These are phyloP conservation scores for Cydia fagiglandana DNA, from an alignment of 1,140 invertebrate species.

Conservation along the genomic window DNA sequence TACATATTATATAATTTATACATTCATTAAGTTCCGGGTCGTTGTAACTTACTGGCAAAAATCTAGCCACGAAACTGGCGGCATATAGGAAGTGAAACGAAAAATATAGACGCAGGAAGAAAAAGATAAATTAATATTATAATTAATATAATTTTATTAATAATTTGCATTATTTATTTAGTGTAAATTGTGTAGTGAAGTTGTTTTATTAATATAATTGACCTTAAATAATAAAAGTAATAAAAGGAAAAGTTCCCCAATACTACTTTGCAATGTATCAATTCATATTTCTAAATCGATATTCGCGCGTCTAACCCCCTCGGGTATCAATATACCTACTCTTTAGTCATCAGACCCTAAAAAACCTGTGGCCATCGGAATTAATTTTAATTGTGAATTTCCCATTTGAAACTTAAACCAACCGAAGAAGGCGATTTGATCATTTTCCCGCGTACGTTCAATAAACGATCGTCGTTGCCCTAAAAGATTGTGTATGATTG, in stretches of 20 bases:
- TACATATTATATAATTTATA: constrained; percentile 33
- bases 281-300: not conserved
- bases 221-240: too few relatives aligned
- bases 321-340: not conserved
- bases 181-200: too few relatives aligned
- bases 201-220: too few relatives aligned
- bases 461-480: not conserved
- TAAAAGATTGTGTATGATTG: constrained; percentile 1
- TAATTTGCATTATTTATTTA: too few relatives aligned
- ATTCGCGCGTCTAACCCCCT: not conserved
- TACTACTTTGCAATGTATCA: too few relatives aligned
- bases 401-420: constrained; percentile 39
- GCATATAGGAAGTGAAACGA: too few relatives aligned
- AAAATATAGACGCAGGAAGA: too few relatives aligned
- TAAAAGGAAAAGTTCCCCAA: too few relatives aligned
- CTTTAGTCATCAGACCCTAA: not conserved
- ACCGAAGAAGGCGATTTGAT: constrained; percentile 43
- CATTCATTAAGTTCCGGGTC: not conserved
- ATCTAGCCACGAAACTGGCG: too few relatives aligned
- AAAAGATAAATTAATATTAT: too few relatives aligned
- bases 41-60: too few relatives aligned
- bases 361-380: not conserved
- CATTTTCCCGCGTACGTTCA: constrained; percentile 37
- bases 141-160: too few relatives aligned
- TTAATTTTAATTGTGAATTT: constrained; percentile 25